These are phyloP conservation scores for Thereva unica DNA, from an alignment of 2,888 invertebrate genomes.

Conservation along the genomic window DNA sequence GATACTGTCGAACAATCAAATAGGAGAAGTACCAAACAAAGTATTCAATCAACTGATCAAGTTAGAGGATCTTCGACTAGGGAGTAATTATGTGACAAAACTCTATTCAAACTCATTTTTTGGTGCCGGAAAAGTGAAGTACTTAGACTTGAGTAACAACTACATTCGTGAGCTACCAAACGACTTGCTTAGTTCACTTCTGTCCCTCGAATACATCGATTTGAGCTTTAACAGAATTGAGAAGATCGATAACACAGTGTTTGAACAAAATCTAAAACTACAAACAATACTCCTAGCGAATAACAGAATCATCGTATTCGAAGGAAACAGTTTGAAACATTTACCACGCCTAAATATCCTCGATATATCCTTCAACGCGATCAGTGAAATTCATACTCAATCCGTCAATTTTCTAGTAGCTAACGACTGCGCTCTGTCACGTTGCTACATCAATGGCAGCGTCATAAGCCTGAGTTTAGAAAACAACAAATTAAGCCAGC, in stretches of 20 bases:
- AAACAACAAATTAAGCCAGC: conserved; percentile 8
- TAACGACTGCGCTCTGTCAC: conserved; percentile 13
- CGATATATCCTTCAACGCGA: conserved; percentile 18
- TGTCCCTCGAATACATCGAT: conserved; percentile 19
- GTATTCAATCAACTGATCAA: conserved; percentile 9
- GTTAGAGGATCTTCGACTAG: conserved; percentile 3
- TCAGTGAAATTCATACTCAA: conserved; percentile 14
- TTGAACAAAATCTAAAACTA: conserved; percentile 15
- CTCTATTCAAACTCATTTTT: conserved; percentile 7
- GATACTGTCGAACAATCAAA: neutral
- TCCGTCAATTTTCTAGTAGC: conserved; percentile 1
- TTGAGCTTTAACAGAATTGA: conserved; percentile 23
- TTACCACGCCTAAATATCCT: conserved; percentile 3
- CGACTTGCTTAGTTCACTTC: neutral
- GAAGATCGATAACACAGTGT: conserved; percentile 1
- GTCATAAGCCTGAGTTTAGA: conserved; percentile 5
- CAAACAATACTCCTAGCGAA: conserved; percentile 23
- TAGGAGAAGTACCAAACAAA: conserved; percentile 10
- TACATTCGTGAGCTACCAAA: conserved; percentile 12
- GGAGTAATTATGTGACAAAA: neutral
- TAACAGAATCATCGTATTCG: conserved; percentile 18
- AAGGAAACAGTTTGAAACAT: conserved; percentile 11
- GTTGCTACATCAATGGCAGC: conserved; percentile 13
- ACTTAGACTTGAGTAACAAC: conserved; percentile 18
- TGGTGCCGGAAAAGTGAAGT: conserved; percentile 10